Percentiles rank a stretch among this genome's conserved stretches.
Evolutionary conservation across 2,888 invertebrate genomes (phyloP).

Genomic region (Hypomecis atomaria): DNA sequence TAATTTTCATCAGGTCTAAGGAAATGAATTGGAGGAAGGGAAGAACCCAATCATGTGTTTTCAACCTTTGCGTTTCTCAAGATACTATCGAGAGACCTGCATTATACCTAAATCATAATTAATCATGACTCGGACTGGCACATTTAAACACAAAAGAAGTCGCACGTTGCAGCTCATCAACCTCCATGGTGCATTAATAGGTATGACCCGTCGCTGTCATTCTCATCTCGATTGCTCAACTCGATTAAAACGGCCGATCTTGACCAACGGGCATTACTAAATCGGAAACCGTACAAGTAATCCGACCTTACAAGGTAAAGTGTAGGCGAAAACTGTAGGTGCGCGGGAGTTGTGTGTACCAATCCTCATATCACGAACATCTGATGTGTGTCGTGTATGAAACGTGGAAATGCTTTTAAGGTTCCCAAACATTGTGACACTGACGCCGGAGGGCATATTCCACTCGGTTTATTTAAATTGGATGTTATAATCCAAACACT

Average conservation of each 20-base stretch:
- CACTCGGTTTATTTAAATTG: constrained; percentile 1
- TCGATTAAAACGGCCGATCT: constrained; percentile 33
- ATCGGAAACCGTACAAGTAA: constrained; percentile 52
- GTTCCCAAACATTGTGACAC: constrained; percentile 16
- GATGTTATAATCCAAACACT: not conserved
- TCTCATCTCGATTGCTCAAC: constrained; percentile 27
- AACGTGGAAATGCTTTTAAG: constrained; percentile 16
- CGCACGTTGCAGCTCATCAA: constrained; percentile 12
- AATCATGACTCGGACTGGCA: too few species aligned
- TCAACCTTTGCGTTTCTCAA: too few species aligned
- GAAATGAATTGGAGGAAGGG: too few species aligned
- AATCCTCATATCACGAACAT: constrained; percentile 48
- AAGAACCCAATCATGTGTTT: too few species aligned
- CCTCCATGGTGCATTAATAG: constrained; percentile 6
- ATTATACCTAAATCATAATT: too few species aligned
- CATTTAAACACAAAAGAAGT: not conserved
- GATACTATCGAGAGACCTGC: too few species aligned
- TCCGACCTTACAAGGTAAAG: constrained; percentile 56
- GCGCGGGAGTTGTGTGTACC: constrained; percentile 46
- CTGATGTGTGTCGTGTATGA: constrained; percentile 41
- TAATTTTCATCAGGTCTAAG: too few species aligned
- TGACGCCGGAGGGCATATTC: not conserved
- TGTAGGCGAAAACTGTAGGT: constrained; percentile 62
- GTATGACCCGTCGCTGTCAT: constrained; percentile 18
- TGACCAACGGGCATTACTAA: constrained; percentile 39